Percentiles rank a stretch among this genome's conserved stretches.
Evolutionary conservation across 1,140 invertebrate species (phyloP).

Genomic region (Neodiprion lecontei): DNA sequence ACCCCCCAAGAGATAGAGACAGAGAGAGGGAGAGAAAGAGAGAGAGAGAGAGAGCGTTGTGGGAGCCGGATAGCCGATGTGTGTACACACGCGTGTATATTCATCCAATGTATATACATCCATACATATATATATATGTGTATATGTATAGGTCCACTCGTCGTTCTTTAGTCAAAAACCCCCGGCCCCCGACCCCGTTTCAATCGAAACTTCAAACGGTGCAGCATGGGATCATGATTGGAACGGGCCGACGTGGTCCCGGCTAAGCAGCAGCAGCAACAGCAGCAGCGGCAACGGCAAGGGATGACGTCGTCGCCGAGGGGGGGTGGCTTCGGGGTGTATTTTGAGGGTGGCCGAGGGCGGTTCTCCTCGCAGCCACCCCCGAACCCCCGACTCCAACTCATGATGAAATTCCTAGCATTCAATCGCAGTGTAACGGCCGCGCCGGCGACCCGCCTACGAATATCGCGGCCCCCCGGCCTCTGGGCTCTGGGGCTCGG

Average conservation of each 20-base stretch:
- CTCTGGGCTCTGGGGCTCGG: neutral
- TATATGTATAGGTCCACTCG: slow-evolving; percentile 37
- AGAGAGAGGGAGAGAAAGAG: neutral
- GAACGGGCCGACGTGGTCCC: slow-evolving; percentile 47
- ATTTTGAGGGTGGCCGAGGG: slow-evolving; percentile 47
- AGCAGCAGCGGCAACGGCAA: slow-evolving; percentile 41
- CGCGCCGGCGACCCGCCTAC: slow-evolving; percentile 41
- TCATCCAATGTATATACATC: no score
- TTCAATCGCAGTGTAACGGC: slow-evolving; percentile 58
- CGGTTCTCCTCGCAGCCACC: slow-evolving; percentile 36
- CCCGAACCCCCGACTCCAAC: slow-evolving; percentile 44
- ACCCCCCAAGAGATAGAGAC: no score
- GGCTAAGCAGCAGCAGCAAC: neutral
- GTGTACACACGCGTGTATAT: slow-evolving; percentile 13
- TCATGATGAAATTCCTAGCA: slow-evolving; percentile 64
- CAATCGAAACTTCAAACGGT: slow-evolving; percentile 64
- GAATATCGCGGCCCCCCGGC: neutral
- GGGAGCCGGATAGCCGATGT: slow-evolving; percentile 44
- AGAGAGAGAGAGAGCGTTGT: neutral
- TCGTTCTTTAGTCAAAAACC: slow-evolving; percentile 59
- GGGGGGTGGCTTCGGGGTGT: slow-evolving; percentile 23
- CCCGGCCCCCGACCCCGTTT: slow-evolving; percentile 57
- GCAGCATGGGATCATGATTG: slow-evolving; percentile 63
- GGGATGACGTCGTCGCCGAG: slow-evolving; percentile 41
- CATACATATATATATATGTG: slow-evolving; percentile 36